Conservation (phyloP, 2,888 invertebrate species). For the Pogonocherus hispidulus region DNA sequence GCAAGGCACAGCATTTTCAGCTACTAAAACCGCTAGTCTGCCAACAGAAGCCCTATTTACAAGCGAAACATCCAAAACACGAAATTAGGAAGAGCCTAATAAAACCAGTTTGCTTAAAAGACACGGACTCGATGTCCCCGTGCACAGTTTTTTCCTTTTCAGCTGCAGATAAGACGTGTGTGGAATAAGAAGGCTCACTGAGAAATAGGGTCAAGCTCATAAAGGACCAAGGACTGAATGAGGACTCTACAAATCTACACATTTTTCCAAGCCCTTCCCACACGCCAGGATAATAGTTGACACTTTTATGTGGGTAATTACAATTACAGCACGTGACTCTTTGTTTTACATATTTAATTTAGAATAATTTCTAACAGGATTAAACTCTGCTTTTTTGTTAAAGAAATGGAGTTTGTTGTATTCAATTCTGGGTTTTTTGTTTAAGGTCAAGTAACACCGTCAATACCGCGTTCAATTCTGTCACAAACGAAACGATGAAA, state of each 20-base stretch:
- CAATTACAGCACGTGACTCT: background rate
- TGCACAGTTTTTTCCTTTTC: constrained; percentile 29
- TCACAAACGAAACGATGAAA: too few relatives aligned
- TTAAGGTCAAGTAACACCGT: too few relatives aligned
- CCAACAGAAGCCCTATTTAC: too few relatives aligned
- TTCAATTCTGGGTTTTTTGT: too few relatives aligned
- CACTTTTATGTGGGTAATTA: background rate
- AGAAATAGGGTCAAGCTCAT: constrained; percentile 18
- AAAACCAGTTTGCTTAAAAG: constrained; percentile 38
- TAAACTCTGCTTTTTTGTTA: too few relatives aligned
- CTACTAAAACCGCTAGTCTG: too few relatives aligned
- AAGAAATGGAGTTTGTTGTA: too few relatives aligned
- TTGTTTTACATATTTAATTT: background rate
- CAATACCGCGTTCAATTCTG: too few relatives aligned
- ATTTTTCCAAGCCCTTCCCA: background rate
- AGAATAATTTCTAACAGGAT: background rate
- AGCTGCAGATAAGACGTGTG: constrained; percentile 44
- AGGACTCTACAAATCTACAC: background rate
- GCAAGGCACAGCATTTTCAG: too few relatives aligned
- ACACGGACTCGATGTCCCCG: background rate
- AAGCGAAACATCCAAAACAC: background rate
- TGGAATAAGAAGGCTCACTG: constrained; percentile 30
- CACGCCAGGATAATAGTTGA: background rate
- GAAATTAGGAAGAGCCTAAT: constrained; percentile 32
- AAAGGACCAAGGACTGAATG: constrained; percentile 4